Evolutionary conservation across 2,797 vertebrate species (phyloP).

Genomic region (Silurus aristotelis): DNA sequence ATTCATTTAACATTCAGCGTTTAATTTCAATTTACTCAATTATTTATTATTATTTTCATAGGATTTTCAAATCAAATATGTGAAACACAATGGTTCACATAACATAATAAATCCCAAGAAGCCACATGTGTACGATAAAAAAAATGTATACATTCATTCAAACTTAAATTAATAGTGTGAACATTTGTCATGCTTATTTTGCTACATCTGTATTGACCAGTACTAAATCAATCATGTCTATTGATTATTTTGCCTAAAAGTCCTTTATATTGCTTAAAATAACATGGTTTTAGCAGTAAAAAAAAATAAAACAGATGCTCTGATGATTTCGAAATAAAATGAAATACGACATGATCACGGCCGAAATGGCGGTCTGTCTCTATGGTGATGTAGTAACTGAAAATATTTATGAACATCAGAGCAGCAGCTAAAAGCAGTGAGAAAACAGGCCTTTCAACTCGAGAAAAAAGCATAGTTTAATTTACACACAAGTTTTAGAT

Average conservation of each 20-base stretch:
- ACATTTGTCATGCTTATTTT: not conserved
- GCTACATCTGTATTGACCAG: not conserved
- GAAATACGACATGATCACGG: not conserved
- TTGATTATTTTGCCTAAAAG: not conserved
- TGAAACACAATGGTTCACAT: too few relatives aligned
- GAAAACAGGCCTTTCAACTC: not conserved
- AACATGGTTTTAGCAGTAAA: not conserved
- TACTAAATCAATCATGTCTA: not conserved
- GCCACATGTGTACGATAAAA: too few relatives aligned
- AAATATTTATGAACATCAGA: slow-evolving; percentile 48
- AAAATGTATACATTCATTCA: not conserved
- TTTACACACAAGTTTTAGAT: not conserved
- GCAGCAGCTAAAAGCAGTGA: not conserved
- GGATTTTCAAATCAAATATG: too few relatives aligned
- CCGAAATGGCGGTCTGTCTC: slow-evolving; percentile 36
- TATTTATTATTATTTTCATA: too few relatives aligned
- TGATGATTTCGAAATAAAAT: not conserved
- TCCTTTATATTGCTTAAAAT: not conserved
- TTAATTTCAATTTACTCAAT: too few relatives aligned
- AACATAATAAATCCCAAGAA: too few relatives aligned
- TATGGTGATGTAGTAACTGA: slow-evolving; percentile 47
- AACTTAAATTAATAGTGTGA: not conserved
- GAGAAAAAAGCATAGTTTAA: not conserved
- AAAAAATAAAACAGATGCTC: not conserved
- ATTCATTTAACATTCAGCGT: too few relatives aligned